A percentile compares a stretch with the other conserved stretches of the same genome.
Conservation (phyloP, 2,113 vertebrate species). For the Grantiella picta region DNA sequence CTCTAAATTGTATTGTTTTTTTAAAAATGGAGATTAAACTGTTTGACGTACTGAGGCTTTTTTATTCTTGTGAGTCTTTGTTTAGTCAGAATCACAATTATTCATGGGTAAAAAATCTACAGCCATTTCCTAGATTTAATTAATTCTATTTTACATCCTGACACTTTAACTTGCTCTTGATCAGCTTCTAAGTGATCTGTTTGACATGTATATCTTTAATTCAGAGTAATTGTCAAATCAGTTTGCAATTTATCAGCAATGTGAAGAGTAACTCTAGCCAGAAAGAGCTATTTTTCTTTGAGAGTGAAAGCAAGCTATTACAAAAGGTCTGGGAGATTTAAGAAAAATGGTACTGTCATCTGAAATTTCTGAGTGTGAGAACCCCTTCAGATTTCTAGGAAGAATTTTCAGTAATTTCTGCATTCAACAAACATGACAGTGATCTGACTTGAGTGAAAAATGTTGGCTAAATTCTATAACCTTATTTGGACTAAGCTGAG, state of each 20-base stretch:
- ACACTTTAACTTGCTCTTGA: slow-evolving; percentile 50
- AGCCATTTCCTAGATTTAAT: slow-evolving; percentile 38
- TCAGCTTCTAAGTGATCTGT: slow-evolving; percentile 50
- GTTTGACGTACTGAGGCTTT: neutral
- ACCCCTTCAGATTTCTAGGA: neutral
- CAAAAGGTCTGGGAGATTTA: neutral
- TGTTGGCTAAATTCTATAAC: neutral
- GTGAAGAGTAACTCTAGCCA: slow-evolving; percentile 8
- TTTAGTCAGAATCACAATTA: neutral
- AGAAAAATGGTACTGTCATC: slow-evolving; percentile 20
- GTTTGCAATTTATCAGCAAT: slow-evolving; percentile 44
- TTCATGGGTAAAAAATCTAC: neutral
- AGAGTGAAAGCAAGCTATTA: neutral
- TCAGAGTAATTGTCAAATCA: slow-evolving; percentile 29
- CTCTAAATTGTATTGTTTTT: neutral
- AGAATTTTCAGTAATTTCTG: neutral
- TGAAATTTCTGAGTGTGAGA: neutral
- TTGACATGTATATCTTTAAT: slow-evolving; percentile 57
- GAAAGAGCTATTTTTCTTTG: slow-evolving; percentile 33
- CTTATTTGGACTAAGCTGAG: neutral
- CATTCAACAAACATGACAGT: neutral
- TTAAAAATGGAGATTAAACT: neutral
- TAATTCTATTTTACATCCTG: slow-evolving; percentile 45
- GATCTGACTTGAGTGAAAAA: neutral
- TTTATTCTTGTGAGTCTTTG: neutral